Evolutionary conservation across 2,797 vertebrate species (phyloP), one percentile per base, ranked within the genome.

Genomic region (Spinibarbus caldwelli): DNA sequence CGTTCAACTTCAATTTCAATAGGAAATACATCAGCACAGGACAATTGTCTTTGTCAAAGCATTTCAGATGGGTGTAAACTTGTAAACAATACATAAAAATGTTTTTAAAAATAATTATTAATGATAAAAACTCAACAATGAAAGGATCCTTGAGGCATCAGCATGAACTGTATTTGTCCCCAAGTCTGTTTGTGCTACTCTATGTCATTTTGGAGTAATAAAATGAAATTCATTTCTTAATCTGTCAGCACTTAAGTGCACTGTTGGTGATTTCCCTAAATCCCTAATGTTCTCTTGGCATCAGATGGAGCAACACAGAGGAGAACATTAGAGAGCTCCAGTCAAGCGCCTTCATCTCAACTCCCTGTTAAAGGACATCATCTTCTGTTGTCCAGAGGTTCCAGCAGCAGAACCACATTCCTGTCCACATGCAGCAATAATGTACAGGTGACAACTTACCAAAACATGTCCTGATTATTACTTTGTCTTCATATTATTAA

Each of bases 351-450:
- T 29, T 38, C 87, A 0, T 23, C 91, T 78, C 91, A 17, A 29
- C n/a, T 91, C 71, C 83, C 79, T 31, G 70, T 91, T 14, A 94
- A 92, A 38, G 70, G 80, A 49, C 82, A 83, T 14, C 92, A 85
- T 0, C 26, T 93, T 19, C 93, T 93, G 8, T 89, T 93, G 0
- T 95, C 94, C 47, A 94, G 93, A 87, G 91, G 91, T 43, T 94
- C 93, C 70, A 96, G 96, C 73, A 75, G 89, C 38, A 94, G 86
- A 78, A 92, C 83, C 34, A 1, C 91, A 1, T 86, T 93, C 62
- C 89, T 95, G 78, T 90, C 91, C 6, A 73, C 92, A 68, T 92
- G 88, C 84, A 88, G 89, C n/a, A 87, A 91, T 87, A 89, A 92
- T 7, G 82, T 87, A 0, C 95, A 95, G 95, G 96, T 96, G 92